Evolutionary conservation across 2,888 invertebrate genomes (phyloP).

Genomic region (Ptilodon capucinus): DNA sequence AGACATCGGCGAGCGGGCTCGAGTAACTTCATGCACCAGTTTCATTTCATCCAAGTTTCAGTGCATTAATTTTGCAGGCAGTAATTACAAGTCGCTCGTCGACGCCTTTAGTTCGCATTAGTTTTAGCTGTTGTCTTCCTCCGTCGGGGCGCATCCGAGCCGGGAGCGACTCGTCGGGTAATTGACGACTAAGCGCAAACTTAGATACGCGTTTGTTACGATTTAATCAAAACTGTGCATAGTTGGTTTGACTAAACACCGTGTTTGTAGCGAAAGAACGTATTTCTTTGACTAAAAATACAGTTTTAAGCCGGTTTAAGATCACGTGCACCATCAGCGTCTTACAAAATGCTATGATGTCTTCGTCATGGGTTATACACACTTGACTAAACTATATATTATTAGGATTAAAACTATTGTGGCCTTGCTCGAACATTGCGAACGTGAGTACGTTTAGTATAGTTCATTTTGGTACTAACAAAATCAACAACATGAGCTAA

Average conservation of each 20-base stretch:
- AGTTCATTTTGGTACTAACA: too few relatives aligned
- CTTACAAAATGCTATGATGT: too few relatives aligned
- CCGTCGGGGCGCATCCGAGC: slow-evolving; percentile 56
- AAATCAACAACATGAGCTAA: too few relatives aligned
- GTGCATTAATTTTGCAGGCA: slow-evolving; percentile 80
- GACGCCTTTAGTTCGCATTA: slow-evolving; percentile 73
- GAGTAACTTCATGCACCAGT: slow-evolving; percentile 69
- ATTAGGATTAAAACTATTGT: too few relatives aligned
- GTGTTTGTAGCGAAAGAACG: slow-evolving; percentile 6
- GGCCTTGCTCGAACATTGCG: too few relatives aligned
- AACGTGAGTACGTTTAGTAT: too few relatives aligned
- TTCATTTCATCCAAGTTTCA: slow-evolving; percentile 78
- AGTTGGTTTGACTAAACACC: slow-evolving; percentile 12
- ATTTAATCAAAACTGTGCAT: slow-evolving; percentile 62
- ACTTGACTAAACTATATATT: too few relatives aligned
- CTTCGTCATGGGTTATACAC: too few relatives aligned
- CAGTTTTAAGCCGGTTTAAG: too few relatives aligned
- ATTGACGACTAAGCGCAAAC: slow-evolving; percentile 65
- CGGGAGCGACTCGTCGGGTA: slow-evolving; percentile 53
- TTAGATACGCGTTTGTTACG: slow-evolving; percentile 65
- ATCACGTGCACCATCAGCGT: too few relatives aligned
- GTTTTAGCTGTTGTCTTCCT: slow-evolving; percentile 70
- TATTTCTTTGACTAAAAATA: too few relatives aligned
- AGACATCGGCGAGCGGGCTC: slow-evolving; percentile 45
- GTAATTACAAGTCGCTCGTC: slow-evolving; percentile 79